Conservation (phyloP, 2,113 vertebrate genomes). For the Microcebus murinus region DNA sequence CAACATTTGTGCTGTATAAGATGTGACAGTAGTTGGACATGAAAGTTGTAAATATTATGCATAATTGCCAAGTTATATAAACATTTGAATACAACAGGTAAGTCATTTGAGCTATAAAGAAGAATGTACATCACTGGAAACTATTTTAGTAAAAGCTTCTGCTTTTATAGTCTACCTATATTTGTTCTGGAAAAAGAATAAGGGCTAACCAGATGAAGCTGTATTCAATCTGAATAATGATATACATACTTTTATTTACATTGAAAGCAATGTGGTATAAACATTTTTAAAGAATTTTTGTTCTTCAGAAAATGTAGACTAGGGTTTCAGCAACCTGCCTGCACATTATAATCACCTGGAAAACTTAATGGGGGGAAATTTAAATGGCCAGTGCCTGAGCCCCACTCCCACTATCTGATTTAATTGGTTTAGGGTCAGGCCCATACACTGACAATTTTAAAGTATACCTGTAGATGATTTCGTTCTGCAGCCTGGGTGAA, state of each 20-base stretch:
- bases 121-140: neutral
- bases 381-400: neutral
- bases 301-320: neutral
- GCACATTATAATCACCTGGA: neutral
- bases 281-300: neutral
- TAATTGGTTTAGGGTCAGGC: neutral
- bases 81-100: neutral
- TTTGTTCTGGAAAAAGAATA: neutral
- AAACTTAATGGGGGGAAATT: neutral
- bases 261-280: neutral
- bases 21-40: neutral
- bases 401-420: neutral
- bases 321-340: neutral
- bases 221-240: neutral
- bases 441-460: neutral
- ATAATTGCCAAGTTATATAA: neutral
- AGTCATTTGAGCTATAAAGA: neutral
- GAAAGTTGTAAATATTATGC: neutral
- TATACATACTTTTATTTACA: neutral
- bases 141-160: neutral
- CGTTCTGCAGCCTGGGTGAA: conserved; percentile 36
- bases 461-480: neutral
- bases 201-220: neutral
- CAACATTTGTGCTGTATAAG: neutral
- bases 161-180: neutral